Conservation (phyloP, 2,797 vertebrate genomes). For the Monodelphis domestica region DNA sequence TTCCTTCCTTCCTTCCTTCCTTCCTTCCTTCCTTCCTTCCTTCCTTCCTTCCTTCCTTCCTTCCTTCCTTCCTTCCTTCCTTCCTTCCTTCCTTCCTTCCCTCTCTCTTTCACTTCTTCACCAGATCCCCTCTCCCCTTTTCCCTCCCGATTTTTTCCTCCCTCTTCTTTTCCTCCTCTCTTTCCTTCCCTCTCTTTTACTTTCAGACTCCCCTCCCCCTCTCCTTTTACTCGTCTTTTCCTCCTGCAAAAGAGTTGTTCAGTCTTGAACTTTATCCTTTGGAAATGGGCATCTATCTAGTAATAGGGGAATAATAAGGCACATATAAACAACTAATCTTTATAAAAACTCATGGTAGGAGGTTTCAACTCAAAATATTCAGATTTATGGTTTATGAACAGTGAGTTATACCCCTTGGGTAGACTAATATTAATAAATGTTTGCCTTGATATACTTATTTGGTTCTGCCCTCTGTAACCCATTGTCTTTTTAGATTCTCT, state of each 20-base stretch:
- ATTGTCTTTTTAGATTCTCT: not conserved
- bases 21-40: too few species aligned
- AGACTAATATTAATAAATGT: not conserved
- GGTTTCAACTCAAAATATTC: not conserved
- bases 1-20: not conserved
- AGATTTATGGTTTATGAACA: constrained; percentile 32
- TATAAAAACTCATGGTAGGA: constrained; percentile 15
- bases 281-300: not conserved
- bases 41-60: too few species aligned
- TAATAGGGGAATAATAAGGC: not conserved
- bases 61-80: too few species aligned
- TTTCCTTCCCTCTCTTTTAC: not conserved
- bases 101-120: not conserved
- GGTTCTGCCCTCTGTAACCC: not conserved
- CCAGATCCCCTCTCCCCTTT: not conserved
- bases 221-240: not conserved
- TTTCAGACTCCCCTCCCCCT: not conserved
- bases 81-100: not conserved
- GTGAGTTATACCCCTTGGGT: not conserved
- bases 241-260: not conserved
- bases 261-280: not conserved
- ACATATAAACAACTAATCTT: not conserved
- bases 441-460: not conserved
- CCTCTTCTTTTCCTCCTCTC: not conserved
- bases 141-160: not conserved